A percentile compares a stretch with the other conserved stretches of the same genome.
These are phyloP conservation scores for Linepithema humile DNA, from an alignment of 1,140 invertebrate genomes.

Conservation along the genomic window DNA sequence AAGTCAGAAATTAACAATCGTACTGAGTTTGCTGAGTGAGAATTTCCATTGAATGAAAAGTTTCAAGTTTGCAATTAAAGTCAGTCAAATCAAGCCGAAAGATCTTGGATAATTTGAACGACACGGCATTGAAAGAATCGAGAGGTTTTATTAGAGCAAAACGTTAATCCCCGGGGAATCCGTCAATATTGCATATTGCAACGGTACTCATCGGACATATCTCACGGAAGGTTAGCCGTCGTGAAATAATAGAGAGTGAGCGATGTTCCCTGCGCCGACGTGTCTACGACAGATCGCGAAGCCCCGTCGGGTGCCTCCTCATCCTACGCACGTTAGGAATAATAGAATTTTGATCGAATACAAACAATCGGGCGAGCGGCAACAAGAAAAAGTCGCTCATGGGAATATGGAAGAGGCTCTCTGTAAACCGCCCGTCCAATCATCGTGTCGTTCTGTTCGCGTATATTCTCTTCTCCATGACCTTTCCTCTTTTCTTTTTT, in stretches of 20 bases:
- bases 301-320: conserved; percentile 56
- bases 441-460: conserved; percentile 64
- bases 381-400: conserved; percentile 71
- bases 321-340: conserved; percentile 69
- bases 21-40: not conserved
- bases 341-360: conserved; percentile 76
- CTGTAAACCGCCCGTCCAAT: conserved; percentile 69
- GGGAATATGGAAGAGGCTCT: conserved; percentile 70
- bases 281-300: conserved; percentile 59
- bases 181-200: conserved; percentile 52
- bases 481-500: conserved; percentile 38
- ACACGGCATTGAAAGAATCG: conserved; percentile 11
- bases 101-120: conserved; percentile 18
- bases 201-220: conserved; percentile 46
- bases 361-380: conserved; percentile 70
- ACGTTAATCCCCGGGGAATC: conserved; percentile 40
- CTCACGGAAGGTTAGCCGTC: conserved; percentile 40
- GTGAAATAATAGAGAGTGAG: conserved; percentile 59
- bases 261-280: conserved; percentile 36
- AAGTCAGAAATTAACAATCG: not conserved
- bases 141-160: conserved; percentile 29
- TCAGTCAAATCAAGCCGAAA: conserved; percentile 3
- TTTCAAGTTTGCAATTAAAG: not conserved
- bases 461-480: conserved; percentile 55
- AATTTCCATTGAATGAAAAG: not conserved